A percentile compares a stretch with the other conserved stretches of the same genome.
Conservation (phyloP, 2,888 invertebrate species). For the Mesorhabditis belari region DNA sequence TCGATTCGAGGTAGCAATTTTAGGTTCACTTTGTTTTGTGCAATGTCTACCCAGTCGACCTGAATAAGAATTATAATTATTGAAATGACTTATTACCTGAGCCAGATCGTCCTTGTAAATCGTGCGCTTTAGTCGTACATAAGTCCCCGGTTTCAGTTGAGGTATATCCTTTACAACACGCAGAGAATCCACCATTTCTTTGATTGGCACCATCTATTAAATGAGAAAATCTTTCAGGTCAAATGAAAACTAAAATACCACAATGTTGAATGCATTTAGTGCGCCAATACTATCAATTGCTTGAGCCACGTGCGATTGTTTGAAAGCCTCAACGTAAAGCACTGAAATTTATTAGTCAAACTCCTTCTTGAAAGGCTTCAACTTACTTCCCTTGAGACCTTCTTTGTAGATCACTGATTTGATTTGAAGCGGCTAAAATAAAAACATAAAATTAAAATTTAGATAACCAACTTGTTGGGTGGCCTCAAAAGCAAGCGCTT, state of each 20-base stretch:
- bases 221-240: background rate
- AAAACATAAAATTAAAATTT: background rate
- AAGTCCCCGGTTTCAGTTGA: slow-evolving; percentile 84
- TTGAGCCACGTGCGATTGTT: slow-evolving; percentile 93
- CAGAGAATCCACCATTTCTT: slow-evolving; percentile 97
- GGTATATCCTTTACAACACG: slow-evolving; percentile 92
- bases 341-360: too few relatives aligned
- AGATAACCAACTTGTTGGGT: slow-evolving; percentile 64
- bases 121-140: slow-evolving; percentile 93
- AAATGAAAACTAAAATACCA: slow-evolving; percentile 58
- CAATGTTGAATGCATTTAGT: slow-evolving; percentile 64
- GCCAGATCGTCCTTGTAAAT: slow-evolving; percentile 51
- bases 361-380: too few relatives aligned
- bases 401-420: slow-evolving; percentile 95
- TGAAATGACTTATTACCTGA: slow-evolving; percentile 11
- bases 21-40: slow-evolving; percentile 90
- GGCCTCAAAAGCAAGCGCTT: slow-evolving; percentile 80
- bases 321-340: slow-evolving; percentile 94
- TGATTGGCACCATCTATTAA: slow-evolving; percentile 90
- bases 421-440: slow-evolving; percentile 65
- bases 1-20: slow-evolving; percentile 94
- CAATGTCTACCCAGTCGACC: slow-evolving; percentile 93
- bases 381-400: slow-evolving; percentile 90
- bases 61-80: slow-evolving; percentile 19
- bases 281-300: slow-evolving; percentile 89